A percentile compares a stretch with the other conserved stretches of the same genome.
These are phyloP conservation scores for Brachionus angularis DNA, from an alignment of 1,140 invertebrate species.

Conservation along the genomic window DNA sequence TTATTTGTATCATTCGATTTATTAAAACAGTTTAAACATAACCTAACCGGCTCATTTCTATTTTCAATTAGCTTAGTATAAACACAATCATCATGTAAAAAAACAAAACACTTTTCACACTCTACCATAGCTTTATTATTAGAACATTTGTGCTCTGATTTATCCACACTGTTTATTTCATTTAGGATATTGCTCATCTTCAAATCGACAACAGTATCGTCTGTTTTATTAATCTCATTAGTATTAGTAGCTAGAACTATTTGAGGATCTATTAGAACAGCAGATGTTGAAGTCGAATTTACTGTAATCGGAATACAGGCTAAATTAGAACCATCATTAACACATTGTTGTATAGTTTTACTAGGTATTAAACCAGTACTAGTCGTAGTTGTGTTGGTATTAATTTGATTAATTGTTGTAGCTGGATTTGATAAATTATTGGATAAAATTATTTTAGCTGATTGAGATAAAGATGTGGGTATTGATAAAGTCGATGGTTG, in stretches of 20 bases:
- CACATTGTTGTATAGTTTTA: neutral
- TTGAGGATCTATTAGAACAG: too few relatives aligned
- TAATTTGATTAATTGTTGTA: neutral
- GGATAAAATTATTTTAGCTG: neutral
- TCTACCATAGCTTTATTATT: slow-evolving; percentile 10
- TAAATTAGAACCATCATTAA: too few relatives aligned
- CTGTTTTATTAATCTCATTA: too few relatives aligned
- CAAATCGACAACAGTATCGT: neutral
- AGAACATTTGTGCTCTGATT: slow-evolving; percentile 7
- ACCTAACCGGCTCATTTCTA: neutral
- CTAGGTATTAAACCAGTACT: neutral
- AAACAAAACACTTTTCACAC: slow-evolving; percentile 4
- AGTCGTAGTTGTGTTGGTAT: neutral
- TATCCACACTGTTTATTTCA: neutral
- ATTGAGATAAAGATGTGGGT: neutral
- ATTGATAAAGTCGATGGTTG: neutral
- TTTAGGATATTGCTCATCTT: neutral
- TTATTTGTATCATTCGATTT: too few relatives aligned
- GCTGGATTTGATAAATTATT: neutral
- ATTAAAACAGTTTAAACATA: slow-evolving; percentile 10
- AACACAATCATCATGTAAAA: slow-evolving; percentile 28
- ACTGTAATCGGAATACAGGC: too few relatives aligned
- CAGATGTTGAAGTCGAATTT: too few relatives aligned
- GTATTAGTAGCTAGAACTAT: too few relatives aligned
- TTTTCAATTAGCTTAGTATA: slow-evolving; percentile 14